Evolutionary conservation across 2,888 invertebrate species (phyloP), one percentile per base, ranked within the genome.

Genomic region (Neelides folsomi): DNA sequence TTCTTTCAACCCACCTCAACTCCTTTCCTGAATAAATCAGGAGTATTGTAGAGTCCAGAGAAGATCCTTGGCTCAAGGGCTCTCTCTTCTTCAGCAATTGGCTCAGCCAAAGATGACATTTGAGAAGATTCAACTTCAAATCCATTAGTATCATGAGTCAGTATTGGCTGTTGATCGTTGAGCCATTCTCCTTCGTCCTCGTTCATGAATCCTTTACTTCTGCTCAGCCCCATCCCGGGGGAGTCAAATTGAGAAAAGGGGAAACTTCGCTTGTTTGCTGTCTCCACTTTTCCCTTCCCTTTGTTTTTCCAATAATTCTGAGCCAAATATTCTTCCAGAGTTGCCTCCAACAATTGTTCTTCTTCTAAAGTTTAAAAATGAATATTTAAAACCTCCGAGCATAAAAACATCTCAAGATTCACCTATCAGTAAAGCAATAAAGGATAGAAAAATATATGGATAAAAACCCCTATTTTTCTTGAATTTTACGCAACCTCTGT

Each of bases 31-130:
- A 75, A 74, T 13, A 68, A 65, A 49, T 74, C 72, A 0, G 74
- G 74, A 5, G 73, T 73, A 62, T 75, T 75, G 66, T 75, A 75
- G 16, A 67, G 56, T 10, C 68, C 63, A 10, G 68, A 68, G 65
- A 75, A 75, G 18, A 61, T 62, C 41, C 55, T 57, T n/a, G 63
- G 62, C 39, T 58, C 47, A 10, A 61, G 20, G 16, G 46, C 4
- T 20, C 18, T 36, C 8, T 39, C 44, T 3, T 39, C 39, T 13
- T 51, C 46, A 7, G 16, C 43, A 20, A 46, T 35, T 20, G 49
- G 53, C 37, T 13, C n/a, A 27, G 20, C 12, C 38, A 20, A 4
- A 35, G 13, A 44, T 44, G 2, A 35, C 36, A 18, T 10, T 38
- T n/a, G 49, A 39, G 15, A 48, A 45, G 35, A 8, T 43, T 35